phyloP scores from a whole-genome alignment of 2,113 vertebrate species.

The Etheostoma spectabile region DNA sequence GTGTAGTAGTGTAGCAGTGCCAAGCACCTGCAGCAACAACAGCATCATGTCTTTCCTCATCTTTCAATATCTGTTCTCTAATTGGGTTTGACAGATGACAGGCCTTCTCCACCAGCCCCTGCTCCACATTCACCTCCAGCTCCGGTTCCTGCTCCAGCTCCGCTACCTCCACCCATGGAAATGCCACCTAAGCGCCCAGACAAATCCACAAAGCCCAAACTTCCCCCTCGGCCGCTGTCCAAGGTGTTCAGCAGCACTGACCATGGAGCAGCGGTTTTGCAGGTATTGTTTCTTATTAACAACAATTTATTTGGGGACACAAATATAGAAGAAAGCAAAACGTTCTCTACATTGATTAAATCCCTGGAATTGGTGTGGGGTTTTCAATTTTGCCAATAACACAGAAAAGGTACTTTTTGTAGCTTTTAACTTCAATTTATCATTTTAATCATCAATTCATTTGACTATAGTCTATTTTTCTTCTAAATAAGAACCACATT shows the following conservation, averaged over 20 bases:
- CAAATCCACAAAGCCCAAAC: constrained; percentile 73
- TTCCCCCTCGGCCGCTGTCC: constrained; percentile 73
- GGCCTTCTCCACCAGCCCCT: constrained; percentile 27
- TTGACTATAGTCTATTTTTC: no score
- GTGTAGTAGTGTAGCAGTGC: background rate
- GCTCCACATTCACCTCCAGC: constrained; percentile 1
- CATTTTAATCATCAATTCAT: no score
- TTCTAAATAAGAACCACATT: no score
- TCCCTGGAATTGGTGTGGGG: no score
- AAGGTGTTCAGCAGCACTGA: constrained; percentile 80
- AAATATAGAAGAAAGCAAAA: background rate
- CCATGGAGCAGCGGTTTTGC: constrained; percentile 77
- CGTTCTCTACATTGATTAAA: background rate
- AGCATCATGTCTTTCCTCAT: background rate
- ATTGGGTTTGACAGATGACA: constrained; percentile 50
- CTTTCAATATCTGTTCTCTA: background rate
- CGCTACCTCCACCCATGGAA: constrained; percentile 11
- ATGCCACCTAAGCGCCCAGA: constrained; percentile 63
- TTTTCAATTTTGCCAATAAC: no score
- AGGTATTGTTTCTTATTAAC: constrained; percentile 64
- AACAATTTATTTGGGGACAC: background rate
- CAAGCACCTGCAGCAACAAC: background rate
- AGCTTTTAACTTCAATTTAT: no score
- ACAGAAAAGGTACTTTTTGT: no score
- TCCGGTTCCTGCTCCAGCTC: constrained; percentile 35